These are phyloP conservation scores for Achlya flavicornis DNA, from an alignment of 2,888 invertebrate species.

Conservation along the genomic window DNA sequence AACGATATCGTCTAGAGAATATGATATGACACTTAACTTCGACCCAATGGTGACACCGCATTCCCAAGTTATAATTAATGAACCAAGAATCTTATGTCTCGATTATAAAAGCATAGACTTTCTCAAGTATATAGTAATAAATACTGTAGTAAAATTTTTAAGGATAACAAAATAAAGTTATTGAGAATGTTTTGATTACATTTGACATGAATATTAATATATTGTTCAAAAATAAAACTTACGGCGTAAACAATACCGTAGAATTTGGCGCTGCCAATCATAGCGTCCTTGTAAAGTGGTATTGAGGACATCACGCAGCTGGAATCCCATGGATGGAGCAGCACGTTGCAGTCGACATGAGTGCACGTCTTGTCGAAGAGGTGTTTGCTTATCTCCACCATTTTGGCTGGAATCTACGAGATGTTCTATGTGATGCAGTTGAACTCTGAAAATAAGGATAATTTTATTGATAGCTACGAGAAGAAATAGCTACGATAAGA, in stretches of 20 bases:
- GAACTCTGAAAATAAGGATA: neutral
- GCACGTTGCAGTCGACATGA: conserved; percentile 52
- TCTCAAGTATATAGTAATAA: no score
- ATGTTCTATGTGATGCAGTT: neutral
- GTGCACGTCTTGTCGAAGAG: conserved; percentile 60
- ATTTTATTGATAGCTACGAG: no score
- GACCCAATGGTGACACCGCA: no score
- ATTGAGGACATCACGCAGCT: conserved; percentile 53
- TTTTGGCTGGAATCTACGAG: conserved; percentile 31
- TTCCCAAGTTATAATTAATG: no score
- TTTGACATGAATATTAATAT: neutral
- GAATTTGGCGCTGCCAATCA: conserved; percentile 74
- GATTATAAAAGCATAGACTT: no score
- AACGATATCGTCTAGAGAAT: no score
- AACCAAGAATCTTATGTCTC: no score
- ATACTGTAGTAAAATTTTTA: no score
- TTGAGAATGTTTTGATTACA: no score
- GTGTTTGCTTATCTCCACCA: conserved; percentile 74
- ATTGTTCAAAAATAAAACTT: conserved; percentile 33
- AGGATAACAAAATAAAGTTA: no score
- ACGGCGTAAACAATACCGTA: conserved; percentile 73
- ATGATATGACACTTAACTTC: no score
- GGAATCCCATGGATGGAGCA: conserved; percentile 72
- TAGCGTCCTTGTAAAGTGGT: conserved; percentile 47
- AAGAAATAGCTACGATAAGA: no score